A percentile compares a stretch with the other conserved stretches of the same genome.
Evolutionary conservation across 2,888 invertebrate species (phyloP).

Genomic region (Catocala nupta): DNA sequence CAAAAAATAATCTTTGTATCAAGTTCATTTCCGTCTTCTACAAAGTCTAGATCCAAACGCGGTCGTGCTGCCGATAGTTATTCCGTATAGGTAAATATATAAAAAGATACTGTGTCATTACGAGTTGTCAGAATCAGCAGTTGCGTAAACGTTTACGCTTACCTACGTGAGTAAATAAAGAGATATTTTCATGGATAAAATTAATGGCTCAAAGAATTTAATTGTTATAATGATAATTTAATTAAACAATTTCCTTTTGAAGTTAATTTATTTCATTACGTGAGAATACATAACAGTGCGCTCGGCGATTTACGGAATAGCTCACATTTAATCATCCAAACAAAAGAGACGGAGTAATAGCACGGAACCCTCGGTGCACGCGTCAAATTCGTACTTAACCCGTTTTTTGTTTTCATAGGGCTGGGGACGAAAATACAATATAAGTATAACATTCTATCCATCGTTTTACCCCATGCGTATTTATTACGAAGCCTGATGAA

Average conservation of each 20-base stretch:
- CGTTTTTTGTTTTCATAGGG: constrained; percentile 10
- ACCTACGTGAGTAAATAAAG: too few relatives aligned
- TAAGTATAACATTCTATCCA: not conserved
- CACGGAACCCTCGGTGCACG: constrained; percentile 6
- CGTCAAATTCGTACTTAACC: constrained; percentile 9
- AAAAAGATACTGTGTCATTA: too few relatives aligned
- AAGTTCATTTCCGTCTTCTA: too few relatives aligned
- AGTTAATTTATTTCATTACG: not conserved
- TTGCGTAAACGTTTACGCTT: too few relatives aligned
- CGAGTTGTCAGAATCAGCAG: too few relatives aligned
- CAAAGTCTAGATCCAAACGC: too few relatives aligned
- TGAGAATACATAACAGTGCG: not conserved
- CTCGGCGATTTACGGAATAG: constrained; percentile 8
- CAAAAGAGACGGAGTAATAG: constrained; percentile 11
- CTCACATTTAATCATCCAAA: constrained; percentile 13
- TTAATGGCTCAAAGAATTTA: not conserved
- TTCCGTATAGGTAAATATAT: too few relatives aligned
- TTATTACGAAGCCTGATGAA: constrained; percentile 1
- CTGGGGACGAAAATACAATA: constrained; percentile 3
- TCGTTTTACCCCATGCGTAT: not conserved
- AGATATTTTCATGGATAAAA: too few relatives aligned
- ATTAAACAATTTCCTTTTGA: not conserved
- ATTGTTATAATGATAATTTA: not conserved
- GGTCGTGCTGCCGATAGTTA: too few relatives aligned
- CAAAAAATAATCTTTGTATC: too few relatives aligned